These are phyloP conservation scores for Dyspetes luteomarginatus DNA, from an alignment of 2,888 invertebrate species.

Conservation along the genomic window DNA sequence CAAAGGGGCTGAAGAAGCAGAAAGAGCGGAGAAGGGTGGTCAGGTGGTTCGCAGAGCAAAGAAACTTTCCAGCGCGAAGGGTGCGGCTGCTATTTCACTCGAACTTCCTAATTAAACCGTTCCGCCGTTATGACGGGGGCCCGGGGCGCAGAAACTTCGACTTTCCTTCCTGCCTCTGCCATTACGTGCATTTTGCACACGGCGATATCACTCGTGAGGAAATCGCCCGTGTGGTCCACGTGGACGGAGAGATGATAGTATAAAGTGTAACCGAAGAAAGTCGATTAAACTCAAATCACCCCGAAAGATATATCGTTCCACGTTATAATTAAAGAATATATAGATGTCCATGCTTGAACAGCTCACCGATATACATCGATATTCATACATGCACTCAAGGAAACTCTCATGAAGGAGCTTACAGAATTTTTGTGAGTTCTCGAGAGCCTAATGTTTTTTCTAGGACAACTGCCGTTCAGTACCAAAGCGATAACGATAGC, in stretches of 20 bases:
- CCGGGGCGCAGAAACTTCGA: constrained; percentile 52
- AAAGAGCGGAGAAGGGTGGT: constrained; percentile 32
- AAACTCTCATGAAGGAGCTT: no score
- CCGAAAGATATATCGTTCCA: constrained; percentile 21
- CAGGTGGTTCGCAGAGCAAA: constrained; percentile 41
- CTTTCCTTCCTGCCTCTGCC: neutral
- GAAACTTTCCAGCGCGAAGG: constrained; percentile 68
- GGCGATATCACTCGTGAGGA: constrained; percentile 23
- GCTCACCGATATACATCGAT: no score
- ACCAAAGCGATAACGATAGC: no score
- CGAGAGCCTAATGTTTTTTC: no score
- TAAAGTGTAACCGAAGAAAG: constrained; percentile 62
- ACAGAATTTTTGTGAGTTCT: no score
- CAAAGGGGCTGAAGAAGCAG: constrained; percentile 40
- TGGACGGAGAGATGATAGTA: constrained; percentile 40
- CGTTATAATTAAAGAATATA: no score
- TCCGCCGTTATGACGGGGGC: constrained; percentile 65
- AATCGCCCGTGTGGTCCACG: neutral
- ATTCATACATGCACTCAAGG: no score
- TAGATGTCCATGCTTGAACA: no score
- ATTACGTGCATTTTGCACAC: constrained; percentile 18
- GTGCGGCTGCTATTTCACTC: constrained; percentile 71
- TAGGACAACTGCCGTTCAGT: no score
- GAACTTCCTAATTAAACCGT: constrained; percentile 73
- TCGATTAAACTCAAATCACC: constrained; percentile 64